Conservation (phyloP, 53 echinoderm and acorn worm species). For the Henricia sp. region DNA sequence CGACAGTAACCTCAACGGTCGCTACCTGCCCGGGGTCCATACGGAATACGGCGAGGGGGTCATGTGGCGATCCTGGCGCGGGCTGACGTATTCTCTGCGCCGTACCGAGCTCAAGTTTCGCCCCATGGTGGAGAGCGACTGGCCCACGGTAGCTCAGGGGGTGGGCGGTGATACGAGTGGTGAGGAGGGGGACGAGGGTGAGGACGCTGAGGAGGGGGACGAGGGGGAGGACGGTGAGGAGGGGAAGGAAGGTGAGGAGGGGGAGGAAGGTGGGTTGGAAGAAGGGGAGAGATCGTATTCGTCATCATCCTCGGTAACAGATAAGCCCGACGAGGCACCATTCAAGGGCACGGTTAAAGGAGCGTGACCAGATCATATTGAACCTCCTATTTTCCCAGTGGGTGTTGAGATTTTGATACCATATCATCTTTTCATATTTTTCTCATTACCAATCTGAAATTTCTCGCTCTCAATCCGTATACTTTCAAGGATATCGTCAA, state of each 20-base stretch:
- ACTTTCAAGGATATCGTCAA: too few species aligned
- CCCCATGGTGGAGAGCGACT: conserved; percentile 26
- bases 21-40: conserved; percentile 43
- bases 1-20: conserved; percentile 72
- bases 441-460: too few species aligned
- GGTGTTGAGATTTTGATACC: too few species aligned
- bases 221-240: background rate
- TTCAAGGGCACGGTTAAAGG: conserved; percentile 13
- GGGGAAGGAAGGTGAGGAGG: background rate
- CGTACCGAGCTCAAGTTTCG: conserved; percentile 58
- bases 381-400: too few species aligned
- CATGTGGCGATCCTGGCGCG: conserved; percentile 65
- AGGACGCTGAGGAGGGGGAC: background rate
- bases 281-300: background rate
- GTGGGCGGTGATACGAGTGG: background rate
- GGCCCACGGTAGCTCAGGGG: conserved; percentile 1
- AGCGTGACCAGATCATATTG: too few species aligned
- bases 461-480: too few species aligned
- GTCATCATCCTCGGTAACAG: background rate
- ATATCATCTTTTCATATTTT: too few species aligned
- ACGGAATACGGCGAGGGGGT: conserved; percentile 57
- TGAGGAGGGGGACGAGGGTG: background rate
- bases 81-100: conserved; percentile 51
- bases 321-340: background rate
- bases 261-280: background rate